Base-by-base conservation (phyloP, 1,140 invertebrate species). In the Bombyx mandarina region DNA sequence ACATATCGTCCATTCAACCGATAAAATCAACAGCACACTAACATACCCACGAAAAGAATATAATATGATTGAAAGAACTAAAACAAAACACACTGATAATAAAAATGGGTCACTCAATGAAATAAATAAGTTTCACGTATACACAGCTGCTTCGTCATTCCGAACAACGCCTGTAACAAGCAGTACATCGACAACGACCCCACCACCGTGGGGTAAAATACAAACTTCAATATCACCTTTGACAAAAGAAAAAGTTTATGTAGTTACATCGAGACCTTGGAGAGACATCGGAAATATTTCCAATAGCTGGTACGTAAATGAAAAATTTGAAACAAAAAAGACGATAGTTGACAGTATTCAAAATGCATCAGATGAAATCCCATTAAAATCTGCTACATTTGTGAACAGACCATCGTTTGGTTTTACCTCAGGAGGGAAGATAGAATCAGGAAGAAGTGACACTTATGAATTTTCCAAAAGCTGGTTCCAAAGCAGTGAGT, bases 241-340 rank as follows among this genome's bases (percentile, higher is more conserved):
- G 47, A 93, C 92, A 5, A 93, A 92, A 63, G 94, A 95, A 82
- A 93, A 93, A 77, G 90, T 94, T 0, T 94, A 94, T 67, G 91
- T 95, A 8, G 93, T 95, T 2, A 95, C 94, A 3, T 93, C 93
- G 7, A 90, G 92, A 60, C 88, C 92, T 22, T 86, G 83, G 83
- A 63, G 60, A 54, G 80, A 85, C 22, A 66, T 71, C 43, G 54
- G 60, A 26, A 77, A 80, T 63, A 57, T 55, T 8, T 65, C 75
- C 9, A 70, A 66, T 9, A 74, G 77, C 55, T 77, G 73, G 60
- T 76, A 77, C 54, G 56, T 71, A 62, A 62, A 57, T 57, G 57
- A 74, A 45, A 61, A 58, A 43, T 75, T 79, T 61, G 76, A 79
- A 52, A 76, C 75, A 67, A 79, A 86, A 63, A 79, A 71, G 58